These are phyloP conservation scores for Sebastes umbrosus DNA, from an alignment of 2,797 vertebrate species.

Conservation along the genomic window DNA sequence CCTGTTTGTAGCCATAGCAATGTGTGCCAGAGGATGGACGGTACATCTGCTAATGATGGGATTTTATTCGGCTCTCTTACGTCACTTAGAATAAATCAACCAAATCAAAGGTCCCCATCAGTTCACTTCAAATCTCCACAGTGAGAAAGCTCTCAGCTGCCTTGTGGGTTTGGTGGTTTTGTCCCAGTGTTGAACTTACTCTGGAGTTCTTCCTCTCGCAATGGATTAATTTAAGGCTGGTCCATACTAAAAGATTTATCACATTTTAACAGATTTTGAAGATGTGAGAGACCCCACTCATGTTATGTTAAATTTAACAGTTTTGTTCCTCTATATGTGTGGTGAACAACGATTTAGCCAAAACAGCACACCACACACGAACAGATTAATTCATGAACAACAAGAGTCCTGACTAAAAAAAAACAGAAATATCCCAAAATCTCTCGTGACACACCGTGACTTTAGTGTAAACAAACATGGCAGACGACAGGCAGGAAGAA, in stretches of 20 bases:
- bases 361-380: too few species aligned
- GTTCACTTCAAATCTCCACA: background rate
- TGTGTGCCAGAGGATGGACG: background rate
- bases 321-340: too few species aligned
- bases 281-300: too few species aligned
- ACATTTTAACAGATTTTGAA: too few species aligned
- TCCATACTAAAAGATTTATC: too few species aligned
- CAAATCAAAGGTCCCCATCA: background rate
- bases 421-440: too few species aligned
- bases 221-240: background rate
- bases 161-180: background rate
- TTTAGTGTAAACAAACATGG: too few species aligned
- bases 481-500: too few species aligned
- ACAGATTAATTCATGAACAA: too few species aligned
- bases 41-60: background rate
- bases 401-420: too few species aligned
- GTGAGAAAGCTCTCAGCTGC: background rate
- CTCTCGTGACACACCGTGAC: rapidly evolving
- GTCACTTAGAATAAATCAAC: background rate
- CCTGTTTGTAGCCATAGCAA: background rate
- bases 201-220: background rate
- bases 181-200: background rate
- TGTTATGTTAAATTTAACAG: too few species aligned
- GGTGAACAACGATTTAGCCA: too few species aligned
- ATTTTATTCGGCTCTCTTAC: background rate